Conservation (phyloP, 2,797 vertebrate species). For the Hydrolagus colliei region DNA sequence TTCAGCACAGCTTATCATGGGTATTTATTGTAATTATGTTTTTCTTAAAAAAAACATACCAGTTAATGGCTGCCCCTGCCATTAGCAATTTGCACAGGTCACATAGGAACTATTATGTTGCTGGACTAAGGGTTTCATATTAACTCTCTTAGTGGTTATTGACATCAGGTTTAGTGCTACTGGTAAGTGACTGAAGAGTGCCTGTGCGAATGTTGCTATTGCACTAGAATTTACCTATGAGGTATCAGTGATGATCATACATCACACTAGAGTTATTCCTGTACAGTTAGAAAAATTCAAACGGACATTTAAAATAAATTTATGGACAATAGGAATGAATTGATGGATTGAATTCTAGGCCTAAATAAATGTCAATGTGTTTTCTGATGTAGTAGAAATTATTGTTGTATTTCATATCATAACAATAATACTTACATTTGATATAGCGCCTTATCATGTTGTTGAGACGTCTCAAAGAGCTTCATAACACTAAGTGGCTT, state of each 20-base stretch:
- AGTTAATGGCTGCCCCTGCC: not conserved
- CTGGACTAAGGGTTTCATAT: not conserved
- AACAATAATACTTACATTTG: too few species aligned
- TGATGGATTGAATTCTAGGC: too few species aligned
- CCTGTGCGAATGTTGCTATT: not conserved
- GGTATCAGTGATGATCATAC: not conserved
- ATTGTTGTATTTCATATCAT: too few species aligned
- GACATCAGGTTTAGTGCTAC: not conserved
- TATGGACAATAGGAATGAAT: too few species aligned
- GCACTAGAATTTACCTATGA: not conserved
- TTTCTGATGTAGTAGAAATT: too few species aligned
- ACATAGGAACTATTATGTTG: not conserved
- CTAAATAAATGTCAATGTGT: too few species aligned
- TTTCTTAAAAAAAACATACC: not conserved
- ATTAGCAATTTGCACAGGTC: conserved; percentile 5
- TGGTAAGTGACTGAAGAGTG: not conserved
- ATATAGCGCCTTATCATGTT: too few species aligned
- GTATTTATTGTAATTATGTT: conserved; percentile 2
- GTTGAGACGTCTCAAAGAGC: too few species aligned
- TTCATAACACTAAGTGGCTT: too few species aligned
- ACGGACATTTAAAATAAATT: too few species aligned
- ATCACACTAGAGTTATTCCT: conserved; percentile 1
- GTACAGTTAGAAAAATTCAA: not conserved
- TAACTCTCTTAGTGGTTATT: not conserved
- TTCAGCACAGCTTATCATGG: not conserved